phyloP scores from a whole-genome alignment of 2,113 vertebrate genomes.

The Solenodon paradoxus region DNA sequence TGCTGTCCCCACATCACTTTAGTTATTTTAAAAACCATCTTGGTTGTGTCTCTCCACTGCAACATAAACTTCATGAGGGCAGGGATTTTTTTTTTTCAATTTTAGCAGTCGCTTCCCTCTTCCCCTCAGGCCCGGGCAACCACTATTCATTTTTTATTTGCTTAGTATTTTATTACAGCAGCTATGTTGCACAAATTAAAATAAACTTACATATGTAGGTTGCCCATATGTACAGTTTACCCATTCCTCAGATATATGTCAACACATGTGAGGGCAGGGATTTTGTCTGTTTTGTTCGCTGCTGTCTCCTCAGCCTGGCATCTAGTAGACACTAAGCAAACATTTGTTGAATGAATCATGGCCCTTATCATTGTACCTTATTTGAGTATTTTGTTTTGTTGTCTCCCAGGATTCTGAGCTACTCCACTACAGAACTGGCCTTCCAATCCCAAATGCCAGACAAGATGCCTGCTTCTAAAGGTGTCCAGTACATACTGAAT shows the following conservation, averaged over 20 bases:
- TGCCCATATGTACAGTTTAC: no score
- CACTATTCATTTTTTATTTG: no score
- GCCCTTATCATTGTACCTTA: not conserved
- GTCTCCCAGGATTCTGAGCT: not conserved
- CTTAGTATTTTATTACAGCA: no score
- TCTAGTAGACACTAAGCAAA: slow-evolving; percentile 10
- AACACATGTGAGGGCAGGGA: not conserved
- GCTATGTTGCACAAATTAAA: no score
- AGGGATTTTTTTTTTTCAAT: no score
- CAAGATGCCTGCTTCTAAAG: not conserved
- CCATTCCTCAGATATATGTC: no score
- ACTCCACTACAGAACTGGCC: not conserved
- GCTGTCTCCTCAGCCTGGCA: not conserved
- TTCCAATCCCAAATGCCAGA: not conserved
- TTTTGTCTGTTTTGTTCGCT: not conserved
- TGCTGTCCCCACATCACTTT: no score
- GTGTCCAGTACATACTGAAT: not conserved
- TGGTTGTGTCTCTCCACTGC: not conserved
- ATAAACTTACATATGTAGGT: no score
- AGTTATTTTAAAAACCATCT: not conserved
- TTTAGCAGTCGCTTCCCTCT: no score
- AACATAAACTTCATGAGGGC: not conserved
- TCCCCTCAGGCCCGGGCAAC: no score
- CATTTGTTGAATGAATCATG: not conserved
- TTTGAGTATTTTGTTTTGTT: not conserved